Percentiles rank a stretch among this genome's conserved stretches.
Conservation (phyloP, 1,140 invertebrate genomes). For the Mycetomoellerius zeteki region DNA sequence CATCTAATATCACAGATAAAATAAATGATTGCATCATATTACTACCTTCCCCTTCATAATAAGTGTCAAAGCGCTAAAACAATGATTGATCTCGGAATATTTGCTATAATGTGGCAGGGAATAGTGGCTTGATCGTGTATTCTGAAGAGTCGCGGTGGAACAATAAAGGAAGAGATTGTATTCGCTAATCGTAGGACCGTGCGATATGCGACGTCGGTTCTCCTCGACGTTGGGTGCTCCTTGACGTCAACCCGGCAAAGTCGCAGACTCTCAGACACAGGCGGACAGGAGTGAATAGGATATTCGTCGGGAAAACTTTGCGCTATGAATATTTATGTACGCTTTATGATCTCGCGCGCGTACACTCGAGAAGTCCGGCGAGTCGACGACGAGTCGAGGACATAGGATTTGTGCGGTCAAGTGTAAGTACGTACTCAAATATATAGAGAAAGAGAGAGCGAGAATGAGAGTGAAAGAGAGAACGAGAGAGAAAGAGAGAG, state of each 20-base stretch:
- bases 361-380: conserved; percentile 43
- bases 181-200: conserved; percentile 62
- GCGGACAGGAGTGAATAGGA: conserved; percentile 41
- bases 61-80: conserved; percentile 36
- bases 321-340: conserved; percentile 65
- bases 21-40: neutral
- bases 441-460: conserved; percentile 43
- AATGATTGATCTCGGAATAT: conserved; percentile 50
- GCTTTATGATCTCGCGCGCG: conserved; percentile 56
- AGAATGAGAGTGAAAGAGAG: conserved; percentile 12
- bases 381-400: conserved; percentile 49
- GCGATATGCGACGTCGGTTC: conserved; percentile 49
- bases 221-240: conserved; percentile 42
- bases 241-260: conserved; percentile 32
- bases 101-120: conserved; percentile 41
- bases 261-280: conserved; percentile 28
- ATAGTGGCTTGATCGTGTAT: conserved; percentile 65
- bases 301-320: conserved; percentile 60
- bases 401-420: conserved; percentile 50
- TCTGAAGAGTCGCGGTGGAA: conserved; percentile 65
- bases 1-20: neutral
- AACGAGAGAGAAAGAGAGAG: conserved; percentile 29
- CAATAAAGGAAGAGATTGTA: conserved; percentile 68
- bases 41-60: conserved; percentile 9
- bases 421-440: conserved; percentile 55